phyloP scores from a whole-genome alignment of 1,140 invertebrate genomes.

The Wasmannia auropunctata region DNA sequence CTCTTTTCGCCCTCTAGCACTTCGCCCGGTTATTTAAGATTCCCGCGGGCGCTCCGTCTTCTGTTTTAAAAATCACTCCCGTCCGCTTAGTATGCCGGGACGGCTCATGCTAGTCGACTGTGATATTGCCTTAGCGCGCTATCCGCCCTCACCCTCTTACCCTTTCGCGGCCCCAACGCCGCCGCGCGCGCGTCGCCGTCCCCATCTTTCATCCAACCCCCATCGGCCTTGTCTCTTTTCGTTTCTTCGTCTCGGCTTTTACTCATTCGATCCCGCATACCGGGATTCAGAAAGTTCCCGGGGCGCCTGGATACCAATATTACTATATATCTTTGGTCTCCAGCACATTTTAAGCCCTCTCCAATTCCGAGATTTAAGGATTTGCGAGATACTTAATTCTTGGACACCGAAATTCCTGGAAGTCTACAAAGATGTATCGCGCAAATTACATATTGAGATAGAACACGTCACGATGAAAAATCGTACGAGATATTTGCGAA shows the following conservation, averaged over 20 bases:
- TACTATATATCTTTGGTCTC: not conserved
- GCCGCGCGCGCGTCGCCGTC: not conserved
- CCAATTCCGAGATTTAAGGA: constrained; percentile 26
- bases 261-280: constrained; percentile 59
- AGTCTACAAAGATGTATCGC: not conserved
- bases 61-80: constrained; percentile 78
- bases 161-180: not conserved
- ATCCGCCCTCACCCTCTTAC: not conserved
- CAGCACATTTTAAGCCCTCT: not conserved
- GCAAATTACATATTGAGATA: not conserved
- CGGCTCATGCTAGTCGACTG: constrained; percentile 75
- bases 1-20: not conserved
- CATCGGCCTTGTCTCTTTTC: not conserved
- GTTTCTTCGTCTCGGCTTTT: constrained; percentile 48
- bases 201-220: not conserved
- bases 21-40: constrained; percentile 75
- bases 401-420: not conserved
- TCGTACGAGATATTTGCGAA: not conserved
- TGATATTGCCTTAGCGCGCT: constrained; percentile 76
- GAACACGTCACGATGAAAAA: not conserved
- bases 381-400: constrained; percentile 5
- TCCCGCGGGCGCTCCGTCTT: constrained; percentile 70
- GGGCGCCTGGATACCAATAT: not conserved
- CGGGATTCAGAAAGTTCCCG: not conserved
- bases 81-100: constrained; percentile 75